Percentiles rank a stretch among this genome's conserved stretches.
phyloP scores from a whole-genome alignment of 1,140 invertebrate genomes.

The Hydropsyche tenuis region DNA sequence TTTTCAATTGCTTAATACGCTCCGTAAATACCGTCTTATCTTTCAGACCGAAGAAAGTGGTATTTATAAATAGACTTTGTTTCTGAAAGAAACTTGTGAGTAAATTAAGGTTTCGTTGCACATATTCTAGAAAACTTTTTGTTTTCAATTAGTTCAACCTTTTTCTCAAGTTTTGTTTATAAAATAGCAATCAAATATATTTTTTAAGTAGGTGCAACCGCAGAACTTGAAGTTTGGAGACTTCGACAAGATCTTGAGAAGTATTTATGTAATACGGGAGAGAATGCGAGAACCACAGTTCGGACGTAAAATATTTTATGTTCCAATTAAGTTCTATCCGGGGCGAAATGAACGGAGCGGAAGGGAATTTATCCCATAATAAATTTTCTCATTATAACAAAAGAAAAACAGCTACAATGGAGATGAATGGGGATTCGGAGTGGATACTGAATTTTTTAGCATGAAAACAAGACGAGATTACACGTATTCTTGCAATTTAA shows the following conservation, averaged over 20 bases:
- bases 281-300: slow-evolving; percentile 27
- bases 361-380: slow-evolving; percentile 30
- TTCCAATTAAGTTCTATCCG: slow-evolving; percentile 32
- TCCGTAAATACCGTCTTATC: no score
- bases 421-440: slow-evolving; percentile 22
- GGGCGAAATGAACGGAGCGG: slow-evolving; percentile 17
- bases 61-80: no score
- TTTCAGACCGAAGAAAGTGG: no score
- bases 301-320: slow-evolving; percentile 33
- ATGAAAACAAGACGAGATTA: slow-evolving; percentile 21
- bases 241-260: slow-evolving; percentile 4
- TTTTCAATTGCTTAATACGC: neutral
- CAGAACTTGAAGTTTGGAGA: neutral
- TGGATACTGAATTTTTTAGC: slow-evolving; percentile 20
- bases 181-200: no score
- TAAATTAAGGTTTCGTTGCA: no score
- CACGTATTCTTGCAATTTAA: slow-evolving; percentile 13
- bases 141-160: no score
- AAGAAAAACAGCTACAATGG: slow-evolving; percentile 24
- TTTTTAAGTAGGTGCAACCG: no score
- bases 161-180: no score
- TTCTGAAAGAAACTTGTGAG: no score
- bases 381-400: slow-evolving; percentile 35
- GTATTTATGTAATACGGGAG: slow-evolving; percentile 5
- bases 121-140: no score